These are phyloP conservation scores for Calameuta filiformis DNA, from an alignment of 2,888 invertebrate genomes.

Conservation along the genomic window DNA sequence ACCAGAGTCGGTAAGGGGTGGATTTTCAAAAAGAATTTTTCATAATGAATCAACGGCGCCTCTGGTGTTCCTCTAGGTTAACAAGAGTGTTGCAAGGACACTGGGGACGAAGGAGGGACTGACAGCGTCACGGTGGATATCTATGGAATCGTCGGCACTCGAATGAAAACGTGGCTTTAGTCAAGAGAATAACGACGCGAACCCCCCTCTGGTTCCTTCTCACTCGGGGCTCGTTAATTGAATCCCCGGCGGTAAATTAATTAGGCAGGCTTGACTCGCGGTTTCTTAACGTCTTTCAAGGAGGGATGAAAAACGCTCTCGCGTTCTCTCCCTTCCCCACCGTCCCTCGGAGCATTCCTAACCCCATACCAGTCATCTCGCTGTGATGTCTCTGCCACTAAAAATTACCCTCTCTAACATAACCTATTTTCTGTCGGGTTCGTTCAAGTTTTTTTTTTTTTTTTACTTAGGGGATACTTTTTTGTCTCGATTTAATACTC, in stretches of 20 bases:
- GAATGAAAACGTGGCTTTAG: neutral
- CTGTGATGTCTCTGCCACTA: neutral
- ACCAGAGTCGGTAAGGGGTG: neutral
- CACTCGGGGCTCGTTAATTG: constrained; percentile 28
- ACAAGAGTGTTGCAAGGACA: neutral
- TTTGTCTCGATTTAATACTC: neutral
- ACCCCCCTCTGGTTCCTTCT: neutral
- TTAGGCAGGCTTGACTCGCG: constrained; percentile 23
- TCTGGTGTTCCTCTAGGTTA: neutral
- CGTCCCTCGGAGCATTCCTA: neutral
- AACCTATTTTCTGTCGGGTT: neutral
- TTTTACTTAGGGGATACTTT: neutral
- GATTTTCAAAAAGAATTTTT: neutral
- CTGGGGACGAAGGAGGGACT: neutral
- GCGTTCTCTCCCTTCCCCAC: neutral
- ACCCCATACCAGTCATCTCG: neutral
- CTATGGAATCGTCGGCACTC: neutral
- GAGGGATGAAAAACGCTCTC: neutral
- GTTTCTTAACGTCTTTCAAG: constrained; percentile 27
- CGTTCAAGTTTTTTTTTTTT: neutral
- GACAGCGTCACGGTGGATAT: neutral
- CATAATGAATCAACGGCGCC: neutral
- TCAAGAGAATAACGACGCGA: neutral
- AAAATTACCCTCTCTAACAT: neutral
- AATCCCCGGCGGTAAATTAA: constrained; percentile 33